These are phyloP conservation scores for Lophura nycthemera DNA, from an alignment of 2,113 vertebrate genomes.

Conservation along the genomic window DNA sequence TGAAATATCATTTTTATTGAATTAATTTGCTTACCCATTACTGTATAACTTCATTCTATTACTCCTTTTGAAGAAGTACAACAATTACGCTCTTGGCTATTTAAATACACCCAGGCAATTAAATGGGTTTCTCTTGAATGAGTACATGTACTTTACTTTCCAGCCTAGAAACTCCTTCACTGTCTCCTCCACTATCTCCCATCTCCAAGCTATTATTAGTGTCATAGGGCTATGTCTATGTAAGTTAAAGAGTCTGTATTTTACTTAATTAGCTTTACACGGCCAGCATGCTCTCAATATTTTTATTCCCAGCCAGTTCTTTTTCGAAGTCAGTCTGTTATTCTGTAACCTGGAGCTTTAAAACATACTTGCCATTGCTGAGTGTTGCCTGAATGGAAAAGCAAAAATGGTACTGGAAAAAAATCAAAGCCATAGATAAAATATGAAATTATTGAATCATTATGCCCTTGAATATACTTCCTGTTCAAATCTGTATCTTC, in stretches of 20 bases:
- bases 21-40: background rate
- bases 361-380: background rate
- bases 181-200: background rate
- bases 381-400: background rate
- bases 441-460: background rate
- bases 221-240: background rate
- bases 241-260: background rate
- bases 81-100: background rate
- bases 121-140: slow-evolving; percentile 29
- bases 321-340: slow-evolving; percentile 1
- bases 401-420: background rate
- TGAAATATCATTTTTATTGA: background rate
- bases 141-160: slow-evolving; percentile 1
- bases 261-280: slow-evolving; percentile 6
- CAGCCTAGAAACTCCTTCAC: background rate
- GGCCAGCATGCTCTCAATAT: background rate
- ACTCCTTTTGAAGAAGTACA: background rate
- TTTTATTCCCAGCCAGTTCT: background rate
- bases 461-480: background rate
- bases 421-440: background rate
- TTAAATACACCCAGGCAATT: background rate
- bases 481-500: background rate
- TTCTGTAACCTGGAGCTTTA: background rate
- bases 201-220: background rate
- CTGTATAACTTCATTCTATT: background rate